Evolutionary conservation across 2,888 invertebrate species (phyloP).

Genomic region (Dryadula phaetusa): DNA sequence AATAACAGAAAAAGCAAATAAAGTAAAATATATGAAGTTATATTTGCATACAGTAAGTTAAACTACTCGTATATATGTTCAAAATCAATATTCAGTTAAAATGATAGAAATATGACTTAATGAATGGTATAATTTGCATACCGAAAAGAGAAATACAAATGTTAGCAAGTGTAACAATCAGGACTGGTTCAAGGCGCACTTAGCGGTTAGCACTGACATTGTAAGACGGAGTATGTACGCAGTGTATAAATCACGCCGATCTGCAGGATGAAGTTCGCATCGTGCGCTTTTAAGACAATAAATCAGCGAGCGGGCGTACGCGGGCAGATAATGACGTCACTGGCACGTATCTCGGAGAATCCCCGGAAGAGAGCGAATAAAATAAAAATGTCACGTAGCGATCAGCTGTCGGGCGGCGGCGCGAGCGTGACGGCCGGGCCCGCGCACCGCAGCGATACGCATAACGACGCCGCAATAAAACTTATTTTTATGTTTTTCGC

Average conservation of each 20-base stretch:
- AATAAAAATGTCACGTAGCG: constrained; percentile 85
- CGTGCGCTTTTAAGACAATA: constrained; percentile 70
- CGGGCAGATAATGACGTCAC: constrained; percentile 81
- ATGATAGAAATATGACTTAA: not conserved
- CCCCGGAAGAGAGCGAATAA: constrained; percentile 83
- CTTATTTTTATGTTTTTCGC: constrained; percentile 85
- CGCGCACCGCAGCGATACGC: constrained; percentile 75
- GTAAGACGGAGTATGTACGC: constrained; percentile 53
- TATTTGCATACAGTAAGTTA: too few relatives aligned
- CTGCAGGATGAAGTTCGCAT: constrained; percentile 61
- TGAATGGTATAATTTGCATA: not conserved
- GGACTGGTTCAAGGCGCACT: constrained; percentile 56
- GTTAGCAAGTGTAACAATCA: constrained; percentile 30
- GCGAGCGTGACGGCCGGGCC: constrained; percentile 71
- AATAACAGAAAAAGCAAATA: too few relatives aligned
- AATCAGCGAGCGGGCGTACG: constrained; percentile 73
- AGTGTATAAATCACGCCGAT: constrained; percentile 67
- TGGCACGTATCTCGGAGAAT: constrained; percentile 81
- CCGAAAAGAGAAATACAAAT: constrained; percentile 23
- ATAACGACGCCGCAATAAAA: constrained; percentile 84
- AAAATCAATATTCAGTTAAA: not conserved
- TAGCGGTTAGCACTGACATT: constrained; percentile 63
- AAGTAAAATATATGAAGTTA: too few relatives aligned
- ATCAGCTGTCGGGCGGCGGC: constrained; percentile 80
- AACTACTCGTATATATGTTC: too few relatives aligned